Conservation (phyloP, 2,113 vertebrate genomes). For the Embiotoca jacksoni region DNA sequence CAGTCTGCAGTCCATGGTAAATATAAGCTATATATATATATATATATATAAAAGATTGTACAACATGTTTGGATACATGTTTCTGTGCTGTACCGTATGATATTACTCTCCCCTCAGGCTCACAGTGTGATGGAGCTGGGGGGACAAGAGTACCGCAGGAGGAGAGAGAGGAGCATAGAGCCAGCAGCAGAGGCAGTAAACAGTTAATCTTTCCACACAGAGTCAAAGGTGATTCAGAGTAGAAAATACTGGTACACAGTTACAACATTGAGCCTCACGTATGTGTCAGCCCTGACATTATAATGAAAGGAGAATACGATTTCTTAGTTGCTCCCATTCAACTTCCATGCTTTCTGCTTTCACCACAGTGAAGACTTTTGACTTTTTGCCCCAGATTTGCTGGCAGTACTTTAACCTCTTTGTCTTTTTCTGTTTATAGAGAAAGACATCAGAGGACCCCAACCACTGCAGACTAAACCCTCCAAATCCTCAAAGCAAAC, state of each 20-base stretch:
- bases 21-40: background rate
- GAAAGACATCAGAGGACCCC: slow-evolving; percentile 11
- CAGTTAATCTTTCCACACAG: slow-evolving; percentile 61
- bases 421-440: slow-evolving; percentile 32
- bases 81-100: background rate
- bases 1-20: slow-evolving; percentile 49
- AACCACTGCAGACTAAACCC: slow-evolving; percentile 51
- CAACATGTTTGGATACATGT: background rate
- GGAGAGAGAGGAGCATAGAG: slow-evolving; percentile 60
- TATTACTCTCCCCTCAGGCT: slow-evolving; percentile 28
- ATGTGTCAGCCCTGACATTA: background rate
- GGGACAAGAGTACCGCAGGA: slow-evolving; percentile 31
- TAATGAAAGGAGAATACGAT: background rate
- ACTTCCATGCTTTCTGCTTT: background rate
- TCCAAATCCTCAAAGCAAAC: slow-evolving; percentile 59
- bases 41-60: too few species aligned
- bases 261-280: background rate
- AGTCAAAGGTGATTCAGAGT: slow-evolving; percentile 59
- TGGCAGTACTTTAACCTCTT: background rate
- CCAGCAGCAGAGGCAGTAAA: slow-evolving; percentile 64
- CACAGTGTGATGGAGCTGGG: slow-evolving; percentile 11
- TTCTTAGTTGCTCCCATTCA: background rate
- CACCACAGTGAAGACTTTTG: too few species aligned
- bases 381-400: background rate
- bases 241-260: background rate